These are phyloP conservation scores for Rhea pennata DNA, from an alignment of 2,113 vertebrate genomes.

Conservation along the genomic window DNA sequence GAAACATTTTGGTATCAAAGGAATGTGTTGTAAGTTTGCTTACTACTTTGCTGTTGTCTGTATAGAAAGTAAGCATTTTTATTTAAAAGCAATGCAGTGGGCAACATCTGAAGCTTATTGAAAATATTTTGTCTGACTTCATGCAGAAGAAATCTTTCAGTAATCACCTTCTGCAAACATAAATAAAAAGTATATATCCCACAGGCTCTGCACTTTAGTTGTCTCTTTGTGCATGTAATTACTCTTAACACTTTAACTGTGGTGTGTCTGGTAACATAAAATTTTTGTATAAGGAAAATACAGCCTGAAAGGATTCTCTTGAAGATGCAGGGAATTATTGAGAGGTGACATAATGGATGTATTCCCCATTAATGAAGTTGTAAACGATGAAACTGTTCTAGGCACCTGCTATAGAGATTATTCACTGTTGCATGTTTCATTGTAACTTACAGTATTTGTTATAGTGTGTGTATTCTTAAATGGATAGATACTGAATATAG, in stretches of 20 bases:
- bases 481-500: not conserved
- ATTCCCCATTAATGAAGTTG: not conserved
- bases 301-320: not conserved
- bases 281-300: not conserved
- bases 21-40: constrained; percentile 70
- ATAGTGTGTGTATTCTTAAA: constrained; percentile 10
- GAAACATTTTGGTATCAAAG: constrained; percentile 74
- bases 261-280: constrained; percentile 7
- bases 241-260: not conserved
- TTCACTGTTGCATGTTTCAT: constrained; percentile 5
- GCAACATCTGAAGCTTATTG: constrained; percentile 65
- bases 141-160: constrained; percentile 48
- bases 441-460: constrained; percentile 37
- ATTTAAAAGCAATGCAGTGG: constrained; percentile 73
- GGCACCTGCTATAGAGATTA: not conserved
- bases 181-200: constrained; percentile 62
- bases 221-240: constrained; percentile 59
- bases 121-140: constrained; percentile 51
- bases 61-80: constrained; percentile 67
- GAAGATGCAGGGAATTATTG: not conserved
- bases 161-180: constrained; percentile 53
- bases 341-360: not conserved
- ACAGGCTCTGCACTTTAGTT: constrained; percentile 53
- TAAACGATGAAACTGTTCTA: not conserved
- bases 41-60: constrained; percentile 64